Percentiles rank a stretch among this genome's conserved stretches.
These are phyloP conservation scores for Crocidura indochinensis DNA, from an alignment of 2,797 vertebrate genomes.

Conservation along the genomic window DNA sequence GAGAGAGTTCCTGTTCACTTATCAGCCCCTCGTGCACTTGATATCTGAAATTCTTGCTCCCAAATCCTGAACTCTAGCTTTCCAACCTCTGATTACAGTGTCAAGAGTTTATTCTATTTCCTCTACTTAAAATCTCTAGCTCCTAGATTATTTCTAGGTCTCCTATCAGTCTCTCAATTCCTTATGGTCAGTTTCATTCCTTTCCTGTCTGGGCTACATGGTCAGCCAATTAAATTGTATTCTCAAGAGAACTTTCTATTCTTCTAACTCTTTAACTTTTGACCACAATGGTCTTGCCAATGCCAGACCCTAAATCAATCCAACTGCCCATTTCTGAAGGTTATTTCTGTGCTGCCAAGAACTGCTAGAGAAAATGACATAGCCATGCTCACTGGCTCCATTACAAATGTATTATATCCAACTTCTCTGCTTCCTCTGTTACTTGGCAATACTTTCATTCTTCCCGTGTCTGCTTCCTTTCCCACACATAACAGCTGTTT, in stretches of 20 bases:
- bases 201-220: not conserved
- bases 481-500: constrained; percentile 24
- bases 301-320: constrained; percentile 42
- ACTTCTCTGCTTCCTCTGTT: not conserved
- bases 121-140: constrained; percentile 4
- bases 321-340: constrained; percentile 28
- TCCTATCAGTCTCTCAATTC: not conserved
- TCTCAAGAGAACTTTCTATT: constrained; percentile 27
- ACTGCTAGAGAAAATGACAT: constrained; percentile 44
- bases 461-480: constrained; percentile 33
- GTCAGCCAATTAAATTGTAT: constrained; percentile 33
- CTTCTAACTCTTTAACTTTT: constrained; percentile 56
- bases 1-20: not conserved
- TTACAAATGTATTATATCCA: constrained; percentile 24
- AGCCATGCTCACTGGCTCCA: constrained; percentile 9
- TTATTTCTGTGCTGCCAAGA: constrained; percentile 52
- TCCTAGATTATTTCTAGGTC: not conserved
- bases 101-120: not conserved
- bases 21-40: not conserved
- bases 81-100: not conserved
- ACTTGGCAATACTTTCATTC: constrained; percentile 32
- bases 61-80: not conserved
- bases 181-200: not conserved
- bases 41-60: not conserved
- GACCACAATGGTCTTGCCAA: constrained; percentile 2